Base-by-base conservation (phyloP, 2,113 vertebrate genomes). In the Glaucidium brasilianum region DNA sequence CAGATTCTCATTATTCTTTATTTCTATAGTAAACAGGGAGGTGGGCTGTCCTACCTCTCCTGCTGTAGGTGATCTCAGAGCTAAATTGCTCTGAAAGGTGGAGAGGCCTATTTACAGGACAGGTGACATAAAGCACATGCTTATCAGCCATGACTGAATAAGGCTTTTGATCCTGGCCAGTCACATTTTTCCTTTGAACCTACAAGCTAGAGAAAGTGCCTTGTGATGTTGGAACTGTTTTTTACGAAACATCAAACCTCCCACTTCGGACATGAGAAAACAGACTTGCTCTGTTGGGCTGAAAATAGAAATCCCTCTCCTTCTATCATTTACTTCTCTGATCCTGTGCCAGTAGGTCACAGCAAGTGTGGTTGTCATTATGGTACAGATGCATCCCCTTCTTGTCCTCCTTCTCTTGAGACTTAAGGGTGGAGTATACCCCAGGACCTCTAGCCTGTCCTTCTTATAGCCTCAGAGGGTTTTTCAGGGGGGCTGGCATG, bases 161-260 rank as follows among this genome's bases (percentile, higher is more conserved):
- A 39, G 0, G 1, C 49, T 92, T 93, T 96, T 96, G 83, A 87
- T 95, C 91, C 73, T 91, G 64, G 10, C 47, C 12, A 12, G 80
- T 87, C 52, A 68, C 52, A 67, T 75, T 78, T 92, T 84, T 35
- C 78, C 64, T 97, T 94, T 97, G 94, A 96, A 96, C 25, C 1
- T 78, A 78, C 60, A 72, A 86, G 26, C 22, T 6, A 19, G 8
- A 75, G 35, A 82, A 94, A 89, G 35, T 64, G 83, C 41, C 73
- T 85, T 68, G 73, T 84, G 80, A 86, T 94, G 53, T 34, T 74
- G 52, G 90, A 92, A 80, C 52, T 47, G 10, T 52, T 74, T 95
- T 90, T 84, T 77, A 59, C 43, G 81, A 63, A 95, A 75, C 52
- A 75, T 47, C 60, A 88, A 77, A 32, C 53, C 35, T 84, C 60